phyloP scores from a whole-genome alignment of 1,140 invertebrate genomes.

The Amphibalanus amphitrite region DNA sequence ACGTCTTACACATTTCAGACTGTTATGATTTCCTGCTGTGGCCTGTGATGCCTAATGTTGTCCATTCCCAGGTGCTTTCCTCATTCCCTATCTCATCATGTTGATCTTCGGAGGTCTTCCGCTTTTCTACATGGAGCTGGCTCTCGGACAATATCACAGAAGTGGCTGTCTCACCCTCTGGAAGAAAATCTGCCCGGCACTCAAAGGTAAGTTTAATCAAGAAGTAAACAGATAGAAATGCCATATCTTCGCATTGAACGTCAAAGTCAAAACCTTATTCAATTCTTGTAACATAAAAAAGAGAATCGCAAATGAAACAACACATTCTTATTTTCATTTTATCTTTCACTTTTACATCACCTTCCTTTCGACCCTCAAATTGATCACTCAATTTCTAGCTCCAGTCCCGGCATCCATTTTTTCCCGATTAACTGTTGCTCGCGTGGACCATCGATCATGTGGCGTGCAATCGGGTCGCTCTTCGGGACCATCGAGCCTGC shows the following conservation, averaged over 20 bases:
- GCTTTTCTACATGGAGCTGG: slow-evolving; percentile 85
- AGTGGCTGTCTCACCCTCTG: slow-evolving; percentile 85
- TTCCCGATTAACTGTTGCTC: slow-evolving; percentile 2
- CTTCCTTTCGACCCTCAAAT: too few relatives aligned
- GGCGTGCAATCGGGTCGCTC: not conserved
- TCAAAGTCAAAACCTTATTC: too few relatives aligned
- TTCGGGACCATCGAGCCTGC: not conserved
- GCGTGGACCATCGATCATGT: not conserved
- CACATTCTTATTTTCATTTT: too few relatives aligned
- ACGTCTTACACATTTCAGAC: too few relatives aligned
- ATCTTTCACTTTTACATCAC: too few relatives aligned
- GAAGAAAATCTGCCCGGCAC: slow-evolving; percentile 84
- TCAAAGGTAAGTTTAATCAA: slow-evolving; percentile 61
- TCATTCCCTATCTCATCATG: slow-evolving; percentile 84
- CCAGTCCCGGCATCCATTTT: not conserved
- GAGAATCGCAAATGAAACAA: too few relatives aligned
- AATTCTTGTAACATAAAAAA: too few relatives aligned
- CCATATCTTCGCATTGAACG: too few relatives aligned
- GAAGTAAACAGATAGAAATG: too few relatives aligned
- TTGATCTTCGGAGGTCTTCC: slow-evolving; percentile 78
- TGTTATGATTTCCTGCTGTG: too few relatives aligned
- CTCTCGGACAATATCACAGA: slow-evolving; percentile 78
- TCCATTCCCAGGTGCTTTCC: slow-evolving; percentile 76
- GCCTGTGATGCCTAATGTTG: too few relatives aligned
- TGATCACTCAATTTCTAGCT: too few relatives aligned